A percentile compares a stretch with the other conserved stretches of the same genome.
These are phyloP conservation scores for Catalaphyllia jardinei DNA, from an alignment of 64 coral and sea anemone species.

Conservation along the genomic window DNA sequence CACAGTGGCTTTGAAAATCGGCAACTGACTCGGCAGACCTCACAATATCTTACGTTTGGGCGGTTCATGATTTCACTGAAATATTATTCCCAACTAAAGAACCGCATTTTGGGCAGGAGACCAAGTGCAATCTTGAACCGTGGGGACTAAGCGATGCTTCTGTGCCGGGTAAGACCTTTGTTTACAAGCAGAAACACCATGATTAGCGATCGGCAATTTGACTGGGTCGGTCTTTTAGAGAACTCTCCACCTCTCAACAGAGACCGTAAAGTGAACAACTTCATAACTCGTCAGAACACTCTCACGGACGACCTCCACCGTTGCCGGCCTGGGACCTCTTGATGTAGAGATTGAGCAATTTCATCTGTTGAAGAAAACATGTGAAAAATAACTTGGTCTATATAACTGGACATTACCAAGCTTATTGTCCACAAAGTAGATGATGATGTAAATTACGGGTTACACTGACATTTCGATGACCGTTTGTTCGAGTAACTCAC, in stretches of 20 bases:
- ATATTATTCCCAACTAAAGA: neutral
- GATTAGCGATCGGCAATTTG: neutral
- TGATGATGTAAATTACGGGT: too few species aligned
- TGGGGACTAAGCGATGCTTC: neutral
- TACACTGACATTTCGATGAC: too few species aligned
- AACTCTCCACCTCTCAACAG: neutral
- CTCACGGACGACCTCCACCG: conserved; percentile 66
- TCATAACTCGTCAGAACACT: conserved; percentile 6
- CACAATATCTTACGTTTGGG: neutral
- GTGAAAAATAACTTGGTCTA: neutral
- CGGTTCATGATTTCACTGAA: neutral
- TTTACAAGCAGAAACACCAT: neutral
- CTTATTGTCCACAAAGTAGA: neutral
- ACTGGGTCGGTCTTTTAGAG: neutral
- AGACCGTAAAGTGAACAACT: too few species aligned
- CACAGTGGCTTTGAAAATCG: too few species aligned
- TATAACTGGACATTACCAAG: too few species aligned
- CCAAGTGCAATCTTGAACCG: neutral
- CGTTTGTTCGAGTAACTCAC: too few species aligned
- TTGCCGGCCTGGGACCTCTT: conserved; percentile 91
- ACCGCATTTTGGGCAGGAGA: neutral
- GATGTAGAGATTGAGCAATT: conserved; percentile 96
- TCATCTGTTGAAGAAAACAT: conserved; percentile 70
- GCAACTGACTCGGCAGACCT: too few species aligned
- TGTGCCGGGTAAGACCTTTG: neutral